These are phyloP conservation scores for Therioaphis trifolii DNA, from an alignment of 2,888 invertebrate genomes.

Conservation along the genomic window DNA sequence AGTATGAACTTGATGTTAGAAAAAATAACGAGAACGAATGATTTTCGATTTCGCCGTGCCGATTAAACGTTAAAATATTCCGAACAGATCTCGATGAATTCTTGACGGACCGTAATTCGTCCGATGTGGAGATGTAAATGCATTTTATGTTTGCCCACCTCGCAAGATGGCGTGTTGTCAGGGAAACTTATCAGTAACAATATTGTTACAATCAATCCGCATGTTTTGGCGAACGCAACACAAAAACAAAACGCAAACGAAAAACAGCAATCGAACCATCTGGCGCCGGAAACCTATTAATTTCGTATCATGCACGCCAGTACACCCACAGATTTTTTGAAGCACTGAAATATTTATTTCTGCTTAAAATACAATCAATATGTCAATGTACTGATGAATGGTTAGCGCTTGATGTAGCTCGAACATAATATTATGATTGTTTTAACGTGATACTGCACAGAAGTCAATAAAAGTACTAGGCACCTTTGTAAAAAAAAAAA, in stretches of 20 bases:
- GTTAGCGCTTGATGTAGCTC: background rate
- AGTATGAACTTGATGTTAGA: no score
- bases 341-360: conserved; percentile 31
- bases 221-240: background rate
- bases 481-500: no score
- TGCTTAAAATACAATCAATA: conserved; percentile 16
- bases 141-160: no score
- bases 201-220: conserved; percentile 6
- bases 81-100: no score
- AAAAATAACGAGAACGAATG: no score
- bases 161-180: background rate
- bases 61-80: no score
- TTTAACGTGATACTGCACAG: no score
- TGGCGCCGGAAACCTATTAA: conserved; percentile 33
- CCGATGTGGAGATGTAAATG: no score
- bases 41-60: no score
- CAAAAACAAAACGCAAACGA: conserved; percentile 24
- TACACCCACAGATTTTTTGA: background rate
- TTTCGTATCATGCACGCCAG: conserved; percentile 1
- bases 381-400: conserved; percentile 12
- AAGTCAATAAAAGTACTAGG: no score
- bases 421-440: no score
- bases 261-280: conserved; percentile 31
- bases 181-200: conserved; percentile 17
- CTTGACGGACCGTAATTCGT: no score